phyloP scores from a whole-genome alignment of 2,797 vertebrate genomes.

The Channallabes apus region DNA sequence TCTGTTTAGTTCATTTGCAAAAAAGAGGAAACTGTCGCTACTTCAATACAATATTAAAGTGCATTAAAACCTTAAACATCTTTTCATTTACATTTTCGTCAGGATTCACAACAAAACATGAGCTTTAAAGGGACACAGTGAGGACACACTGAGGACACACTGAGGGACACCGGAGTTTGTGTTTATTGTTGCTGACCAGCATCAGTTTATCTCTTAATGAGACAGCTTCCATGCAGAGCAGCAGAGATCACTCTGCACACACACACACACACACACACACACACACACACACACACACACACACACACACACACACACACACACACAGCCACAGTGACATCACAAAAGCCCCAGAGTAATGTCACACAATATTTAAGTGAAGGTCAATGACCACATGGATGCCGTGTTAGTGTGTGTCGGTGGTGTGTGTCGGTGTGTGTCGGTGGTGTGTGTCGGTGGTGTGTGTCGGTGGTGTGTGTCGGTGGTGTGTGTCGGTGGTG shows the following conservation, averaged over 20 bases:
- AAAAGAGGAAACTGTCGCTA: background rate
- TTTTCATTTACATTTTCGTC: too few species aligned
- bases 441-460: too few species aligned
- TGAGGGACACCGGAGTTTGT: background rate
- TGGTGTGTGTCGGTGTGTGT: too few species aligned
- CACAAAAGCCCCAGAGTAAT: too few species aligned
- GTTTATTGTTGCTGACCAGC: background rate
- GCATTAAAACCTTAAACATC: too few species aligned
- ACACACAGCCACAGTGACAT: too few species aligned
- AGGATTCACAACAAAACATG: background rate
- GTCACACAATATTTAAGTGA: too few species aligned
- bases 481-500: too few species aligned
- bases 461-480: too few species aligned
- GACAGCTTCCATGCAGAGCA: slow-evolving; percentile 14
- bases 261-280: slow-evolving; percentile 17
- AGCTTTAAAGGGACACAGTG: background rate
- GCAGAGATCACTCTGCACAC: background rate
- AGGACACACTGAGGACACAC: background rate
- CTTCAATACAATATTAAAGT: background rate
- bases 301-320: too few species aligned
- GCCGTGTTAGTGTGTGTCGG: too few species aligned
- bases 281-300: background rate
- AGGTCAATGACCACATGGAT: too few species aligned
- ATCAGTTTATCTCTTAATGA: background rate
- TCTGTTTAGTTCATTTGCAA: background rate